Base-by-base conservation (phyloP, 2,888 invertebrate species). In the Dioctria linearis region DNA sequence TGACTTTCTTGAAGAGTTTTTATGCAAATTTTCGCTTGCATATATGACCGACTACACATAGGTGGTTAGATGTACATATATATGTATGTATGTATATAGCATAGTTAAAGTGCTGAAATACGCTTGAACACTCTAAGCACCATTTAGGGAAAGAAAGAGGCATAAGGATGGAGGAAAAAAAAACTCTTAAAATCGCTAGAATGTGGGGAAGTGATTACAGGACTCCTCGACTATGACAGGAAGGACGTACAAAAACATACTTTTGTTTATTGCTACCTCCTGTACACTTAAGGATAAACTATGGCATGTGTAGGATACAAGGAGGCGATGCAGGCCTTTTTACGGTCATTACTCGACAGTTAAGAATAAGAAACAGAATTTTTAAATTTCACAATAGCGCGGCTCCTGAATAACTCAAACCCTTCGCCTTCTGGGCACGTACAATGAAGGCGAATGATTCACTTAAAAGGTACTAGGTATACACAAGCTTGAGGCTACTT, bases 1-100 rank as follows among this genome's bases (percentile, higher is more conserved):
- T 71, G 71, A 71, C 71, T 71, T 71, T 71, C 71, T 54, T 71
- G 9, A 40, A 71, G 71, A 49, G 71, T 71, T 71, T 71, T 71
- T 71, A 71, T 71, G 71, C 54, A 71, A 71, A 71, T 67, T 67
- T 46, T 71, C 71, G 51, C 8, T 71, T 51, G 40, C 25, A 51
- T 51, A 71, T 39, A 51, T 57, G 71, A 49, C 49, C 40, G 71
- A 25, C 25, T 25, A 25, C 2, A 25, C 25, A 25, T 25, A 25
- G 25, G 25, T 25, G 25, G 25, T 25, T 25, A 25, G 25, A 25
- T 25, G 1, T 25, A 25, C 25, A 25, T 25, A 25, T 1, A 25
- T 25, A 25, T 25, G 2, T 1, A 25, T 25, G 25, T 25, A 25
- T 25, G 25, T 25, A 25, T 25, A 25, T 25, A 25, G 25, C 25